Conservation (phyloP, 2,113 vertebrate genomes). For the Syngnathus typhle region DNA sequence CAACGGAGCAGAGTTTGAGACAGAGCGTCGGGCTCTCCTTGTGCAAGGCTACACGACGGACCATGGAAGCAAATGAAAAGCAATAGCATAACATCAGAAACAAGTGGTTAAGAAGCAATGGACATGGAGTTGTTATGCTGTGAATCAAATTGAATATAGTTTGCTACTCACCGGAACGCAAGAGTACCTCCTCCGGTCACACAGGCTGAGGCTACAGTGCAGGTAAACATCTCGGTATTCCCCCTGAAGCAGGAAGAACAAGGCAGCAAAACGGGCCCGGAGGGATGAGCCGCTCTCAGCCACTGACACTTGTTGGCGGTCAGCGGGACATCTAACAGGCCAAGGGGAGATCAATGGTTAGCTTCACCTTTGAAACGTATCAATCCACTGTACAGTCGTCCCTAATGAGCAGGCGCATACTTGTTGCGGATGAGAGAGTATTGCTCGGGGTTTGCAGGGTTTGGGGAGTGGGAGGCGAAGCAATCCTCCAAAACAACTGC, state of each 20-base stretch:
- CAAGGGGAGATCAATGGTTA: neutral
- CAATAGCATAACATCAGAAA: neutral
- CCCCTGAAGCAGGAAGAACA: slow-evolving; percentile 30
- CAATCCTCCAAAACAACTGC: slow-evolving; percentile 57
- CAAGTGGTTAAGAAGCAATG: neutral
- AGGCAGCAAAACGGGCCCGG: slow-evolving; percentile 44
- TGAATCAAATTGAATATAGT: neutral
- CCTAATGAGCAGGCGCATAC: slow-evolving; percentile 46
- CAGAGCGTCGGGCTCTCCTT: slow-evolving; percentile 29
- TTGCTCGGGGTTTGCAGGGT: slow-evolving; percentile 13
- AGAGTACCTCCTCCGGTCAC: slow-evolving; percentile 2
- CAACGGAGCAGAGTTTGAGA: slow-evolving; percentile 19
- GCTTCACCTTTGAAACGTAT: slow-evolving; percentile 5
- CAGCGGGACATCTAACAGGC: slow-evolving; percentile 48
- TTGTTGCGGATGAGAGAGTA: slow-evolving; percentile 55
- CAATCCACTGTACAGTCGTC: slow-evolving; percentile 11
- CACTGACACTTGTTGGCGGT: slow-evolving; percentile 38
- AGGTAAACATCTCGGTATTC: slow-evolving; percentile 32
- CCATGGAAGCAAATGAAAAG: neutral
- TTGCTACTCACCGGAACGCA: slow-evolving; percentile 40
- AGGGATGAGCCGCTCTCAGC: slow-evolving; percentile 48
- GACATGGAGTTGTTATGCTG: neutral
- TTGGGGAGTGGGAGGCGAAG: slow-evolving; percentile 39
- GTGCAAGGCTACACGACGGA: slow-evolving; percentile 21
- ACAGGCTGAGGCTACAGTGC: slow-evolving; percentile 50